Evolutionary conservation across 1,140 invertebrate genomes (phyloP), one percentile per base, ranked within the genome.

Genomic region (Eulimnadia texana): DNA sequence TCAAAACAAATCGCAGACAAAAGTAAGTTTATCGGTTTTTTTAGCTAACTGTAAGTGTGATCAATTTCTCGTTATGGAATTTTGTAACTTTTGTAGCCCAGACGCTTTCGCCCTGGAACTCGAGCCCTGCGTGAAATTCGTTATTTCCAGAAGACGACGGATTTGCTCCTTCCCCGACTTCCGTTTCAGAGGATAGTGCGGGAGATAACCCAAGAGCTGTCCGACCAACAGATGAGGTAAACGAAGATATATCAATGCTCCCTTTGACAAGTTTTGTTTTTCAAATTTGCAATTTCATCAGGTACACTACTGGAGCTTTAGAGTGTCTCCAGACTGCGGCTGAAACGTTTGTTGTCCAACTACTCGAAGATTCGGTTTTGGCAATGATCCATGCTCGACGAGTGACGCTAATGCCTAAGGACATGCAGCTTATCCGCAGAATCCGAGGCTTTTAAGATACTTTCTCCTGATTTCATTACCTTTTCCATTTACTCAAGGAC

Each of bases 101-200:
- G 71, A 62, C 55, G 68, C 19, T 71, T 58, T 62, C 66, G 67
- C 24, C 70, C 71, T 3, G 70, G 74, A 33, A 72, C 69, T 3
- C 64, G 68, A 10, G 69, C 69, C 52, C 66, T 71, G 27, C 63
- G 63, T 50, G 70, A 71, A 64, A 75, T 75, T 58, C 64, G 73
- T 56, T 67, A 69, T 58, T 75, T 73, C 58, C 74, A 75, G 64
- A 74, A 74, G 60, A 68, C 66, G 2, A 72, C 68, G 13, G 68
- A 73, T 54, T 65, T 75, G 28, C 66, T 76, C 16, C 72, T 74
- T 60, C 68, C 71, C 22, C 73, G 72, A 54, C 51, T 69, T 69
- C 63, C 66, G 13, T 67, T 67, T 49, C 62, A 62, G 3, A 54
- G 66, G 16, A 19, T 67, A 3, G 60, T 67, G 20, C 55, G 59